phyloP scores from a whole-genome alignment of 2,113 vertebrate species.

The Halcyon senegalensis region DNA sequence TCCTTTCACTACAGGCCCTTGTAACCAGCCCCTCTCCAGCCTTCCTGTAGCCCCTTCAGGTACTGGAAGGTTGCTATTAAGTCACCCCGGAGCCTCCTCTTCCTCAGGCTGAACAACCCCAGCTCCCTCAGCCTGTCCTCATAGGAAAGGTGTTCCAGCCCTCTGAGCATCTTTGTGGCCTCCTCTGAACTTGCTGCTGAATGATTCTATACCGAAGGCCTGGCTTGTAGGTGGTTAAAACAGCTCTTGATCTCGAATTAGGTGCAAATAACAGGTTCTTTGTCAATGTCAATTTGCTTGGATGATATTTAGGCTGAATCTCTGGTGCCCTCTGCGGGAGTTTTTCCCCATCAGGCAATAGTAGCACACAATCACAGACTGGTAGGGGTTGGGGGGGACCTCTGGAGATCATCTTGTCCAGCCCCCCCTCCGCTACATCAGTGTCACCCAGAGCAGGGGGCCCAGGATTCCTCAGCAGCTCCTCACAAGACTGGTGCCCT shows the following conservation, averaged over 20 bases:
- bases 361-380: not conserved
- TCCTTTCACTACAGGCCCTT: no score
- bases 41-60: no score
- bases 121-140: no score
- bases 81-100: no score
- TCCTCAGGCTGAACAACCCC: no score
- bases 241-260: not conserved
- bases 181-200: not conserved
- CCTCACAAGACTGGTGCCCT: not conserved
- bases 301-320: not conserved
- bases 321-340: slow-evolving; percentile 36
- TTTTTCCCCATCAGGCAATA: not conserved
- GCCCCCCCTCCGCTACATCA: not conserved
- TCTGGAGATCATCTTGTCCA: not conserved
- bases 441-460: not conserved
- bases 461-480: not conserved
- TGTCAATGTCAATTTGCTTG: no score
- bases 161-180: no score
- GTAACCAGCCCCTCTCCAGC: no score
- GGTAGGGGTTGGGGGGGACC: not conserved
- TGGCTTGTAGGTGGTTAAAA: not conserved
- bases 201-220: not conserved
- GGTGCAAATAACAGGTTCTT: not conserved
- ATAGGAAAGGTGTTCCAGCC: no score
- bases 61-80: no score